Base-by-base conservation (phyloP, 2,888 invertebrate genomes). In the Iphiclides podalirius region DNA sequence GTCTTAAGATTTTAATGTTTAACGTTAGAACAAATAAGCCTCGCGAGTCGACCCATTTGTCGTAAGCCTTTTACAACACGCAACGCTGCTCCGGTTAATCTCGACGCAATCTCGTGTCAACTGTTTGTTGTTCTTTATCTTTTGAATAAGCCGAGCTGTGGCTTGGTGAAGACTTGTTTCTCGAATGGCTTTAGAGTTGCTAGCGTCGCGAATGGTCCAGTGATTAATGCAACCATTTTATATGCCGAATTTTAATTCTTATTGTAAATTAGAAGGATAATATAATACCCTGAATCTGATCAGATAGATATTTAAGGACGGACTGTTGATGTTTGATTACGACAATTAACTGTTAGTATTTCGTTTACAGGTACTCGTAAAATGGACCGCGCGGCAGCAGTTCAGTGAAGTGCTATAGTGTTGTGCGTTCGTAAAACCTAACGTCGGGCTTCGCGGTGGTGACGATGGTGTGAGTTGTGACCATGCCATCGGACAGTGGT, bases 401-500 rank as follows among this genome's bases (percentile, higher is more conserved):
- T 46, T 48, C 58, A 75, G 81, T 84, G 81, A 70, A 75, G 80
- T 81, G 77, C 58, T n/a, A 55, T 71, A 78, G 81, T 81, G 82
- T 67, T 70, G 48, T 38, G 53, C 43, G 57, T 55, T 57, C 55
- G 57, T 57, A 55, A 41, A 16, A 8, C 17, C 14, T 40, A 36
- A 39, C 28, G 45, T 37, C 39, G 15, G 8, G 20, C 17, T 8
- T 37, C 42, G n/a, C 41, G 35, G 37, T 26, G 44, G 40, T 35
- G 44, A 64, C 60, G 75, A 82, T 79, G 73, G 79, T 80, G 84
- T 85, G 83, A 83, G 68, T 66, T 68, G 55, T 67, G 70, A 74
- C 66, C 65, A 88, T 88, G 88, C 88, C 88, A 61, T 88, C 88
- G 63, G 88, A 87, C 70, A 84, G 83, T 70, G 85, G 86, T 54